A percentile compares a stretch with the other conserved stretches of the same genome.
Evolutionary conservation across 2,888 invertebrate genomes (phyloP).

Genomic region (Mechanitis messenoides): DNA sequence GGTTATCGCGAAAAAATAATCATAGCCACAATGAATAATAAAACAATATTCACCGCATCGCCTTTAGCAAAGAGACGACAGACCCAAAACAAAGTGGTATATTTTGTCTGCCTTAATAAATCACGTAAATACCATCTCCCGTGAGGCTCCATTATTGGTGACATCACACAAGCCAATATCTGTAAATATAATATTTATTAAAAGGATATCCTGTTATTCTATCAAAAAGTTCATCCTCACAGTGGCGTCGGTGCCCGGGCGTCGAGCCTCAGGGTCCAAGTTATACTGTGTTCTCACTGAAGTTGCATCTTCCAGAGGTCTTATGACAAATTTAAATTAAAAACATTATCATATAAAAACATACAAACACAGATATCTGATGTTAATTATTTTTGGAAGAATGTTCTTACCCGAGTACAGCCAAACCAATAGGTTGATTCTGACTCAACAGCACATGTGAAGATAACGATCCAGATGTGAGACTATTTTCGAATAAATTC

Average conservation of each 20-base stretch:
- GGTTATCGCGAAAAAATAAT: neutral
- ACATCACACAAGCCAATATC: constrained; percentile 66
- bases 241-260: constrained; percentile 52
- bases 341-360: neutral
- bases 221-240: constrained; percentile 38
- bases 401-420: constrained; percentile 59
- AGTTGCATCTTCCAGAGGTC: constrained; percentile 54
- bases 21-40: constrained; percentile 8
- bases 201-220: neutral
- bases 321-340: constrained; percentile 26
- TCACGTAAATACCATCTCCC: constrained; percentile 78
- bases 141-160: constrained; percentile 77
- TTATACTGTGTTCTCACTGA: constrained; percentile 54
- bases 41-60: constrained; percentile 56
- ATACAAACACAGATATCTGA: too few species aligned
- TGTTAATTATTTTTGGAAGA: too few species aligned
- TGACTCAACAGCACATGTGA: constrained; percentile 55
- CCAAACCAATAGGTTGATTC: constrained; percentile 65
- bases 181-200: constrained; percentile 25
- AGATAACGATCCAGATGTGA: constrained; percentile 39
- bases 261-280: constrained; percentile 52
- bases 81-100: constrained; percentile 73
- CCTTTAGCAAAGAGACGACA: constrained; percentile 61
- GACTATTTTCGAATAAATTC: constrained; percentile 46
- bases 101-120: constrained; percentile 73